Conservation (phyloP, 2,888 invertebrate species). For the Idaea straminata region DNA sequence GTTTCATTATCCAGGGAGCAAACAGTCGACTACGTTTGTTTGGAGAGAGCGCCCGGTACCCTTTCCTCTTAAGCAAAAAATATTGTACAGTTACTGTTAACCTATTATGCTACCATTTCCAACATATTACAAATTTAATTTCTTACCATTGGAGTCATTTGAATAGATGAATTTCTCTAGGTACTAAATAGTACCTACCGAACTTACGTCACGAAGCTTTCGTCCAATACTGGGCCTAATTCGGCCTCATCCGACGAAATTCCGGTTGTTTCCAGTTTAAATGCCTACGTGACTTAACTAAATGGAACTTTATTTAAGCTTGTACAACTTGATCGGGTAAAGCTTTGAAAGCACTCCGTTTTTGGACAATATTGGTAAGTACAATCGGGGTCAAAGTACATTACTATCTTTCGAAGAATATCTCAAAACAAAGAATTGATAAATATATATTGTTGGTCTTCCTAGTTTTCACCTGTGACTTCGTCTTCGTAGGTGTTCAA, state of each 20-base stretch:
- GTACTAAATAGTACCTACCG: background rate
- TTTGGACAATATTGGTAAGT: background rate
- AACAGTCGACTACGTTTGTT: too few species aligned
- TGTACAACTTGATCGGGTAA: conserved; percentile 2
- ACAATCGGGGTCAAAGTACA: background rate
- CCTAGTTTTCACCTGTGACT: too few species aligned
- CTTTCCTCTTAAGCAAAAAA: too few species aligned
- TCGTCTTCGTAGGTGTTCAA: too few species aligned
- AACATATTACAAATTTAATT: too few species aligned
- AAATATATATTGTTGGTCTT: background rate
- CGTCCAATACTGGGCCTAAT: background rate
- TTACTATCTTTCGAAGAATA: background rate
- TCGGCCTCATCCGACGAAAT: conserved; percentile 6
- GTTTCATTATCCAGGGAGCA: too few species aligned
- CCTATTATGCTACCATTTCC: too few species aligned
- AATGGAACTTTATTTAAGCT: conserved; percentile 35
- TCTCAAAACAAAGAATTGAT: background rate
- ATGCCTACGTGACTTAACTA: conserved; percentile 47
- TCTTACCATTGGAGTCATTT: background rate
- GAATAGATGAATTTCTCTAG: background rate
- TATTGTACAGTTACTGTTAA: too few species aligned
- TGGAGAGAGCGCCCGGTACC: too few species aligned
- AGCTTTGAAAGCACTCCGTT: background rate
- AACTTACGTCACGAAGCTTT: background rate
- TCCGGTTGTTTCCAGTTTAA: conserved; percentile 36